Percentiles rank a stretch among this genome's conserved stretches.
Evolutionary conservation across 1,140 invertebrate genomes (phyloP).

Genomic region (Trichonephila clavipes): DNA sequence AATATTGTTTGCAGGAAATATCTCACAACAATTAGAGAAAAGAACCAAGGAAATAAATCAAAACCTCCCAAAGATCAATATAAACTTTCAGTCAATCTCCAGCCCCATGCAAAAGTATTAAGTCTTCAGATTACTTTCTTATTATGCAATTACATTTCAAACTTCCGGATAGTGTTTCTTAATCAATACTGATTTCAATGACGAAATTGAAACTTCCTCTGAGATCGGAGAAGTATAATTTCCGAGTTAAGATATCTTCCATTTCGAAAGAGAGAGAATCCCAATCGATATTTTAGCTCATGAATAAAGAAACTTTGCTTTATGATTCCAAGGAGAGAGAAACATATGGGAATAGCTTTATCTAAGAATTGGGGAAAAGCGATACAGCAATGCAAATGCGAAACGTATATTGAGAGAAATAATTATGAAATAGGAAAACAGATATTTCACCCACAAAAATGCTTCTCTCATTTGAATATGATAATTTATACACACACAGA

Average conservation of each 20-base stretch:
- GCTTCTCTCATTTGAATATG: not conserved
- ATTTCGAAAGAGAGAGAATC: not conserved
- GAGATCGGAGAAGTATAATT: conserved; percentile 6
- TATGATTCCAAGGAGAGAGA: not conserved
- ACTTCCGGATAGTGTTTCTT: not conserved
- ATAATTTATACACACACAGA: not conserved
- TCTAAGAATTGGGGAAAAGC: not conserved
- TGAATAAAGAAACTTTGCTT: conserved; percentile 7
- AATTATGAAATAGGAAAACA: not conserved
- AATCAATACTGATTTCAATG: not conserved
- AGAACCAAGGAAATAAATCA: not conserved
- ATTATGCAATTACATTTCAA: not conserved
- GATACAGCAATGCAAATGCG: not conserved
- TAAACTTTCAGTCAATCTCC: not conserved
- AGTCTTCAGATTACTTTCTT: not conserved
- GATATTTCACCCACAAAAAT: not conserved
- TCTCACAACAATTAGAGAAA: not conserved
- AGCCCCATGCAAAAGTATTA: not conserved
- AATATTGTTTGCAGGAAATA: not conserved
- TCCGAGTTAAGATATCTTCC: not conserved
- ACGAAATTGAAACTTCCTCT: conserved; percentile 3
- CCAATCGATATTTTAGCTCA: not conserved
- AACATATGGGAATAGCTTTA: conserved; percentile 21
- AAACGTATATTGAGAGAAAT: not conserved
- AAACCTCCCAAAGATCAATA: not conserved